Base-by-base conservation (phyloP, 2,888 invertebrate species). In the Limenitis arthemis region DNA sequence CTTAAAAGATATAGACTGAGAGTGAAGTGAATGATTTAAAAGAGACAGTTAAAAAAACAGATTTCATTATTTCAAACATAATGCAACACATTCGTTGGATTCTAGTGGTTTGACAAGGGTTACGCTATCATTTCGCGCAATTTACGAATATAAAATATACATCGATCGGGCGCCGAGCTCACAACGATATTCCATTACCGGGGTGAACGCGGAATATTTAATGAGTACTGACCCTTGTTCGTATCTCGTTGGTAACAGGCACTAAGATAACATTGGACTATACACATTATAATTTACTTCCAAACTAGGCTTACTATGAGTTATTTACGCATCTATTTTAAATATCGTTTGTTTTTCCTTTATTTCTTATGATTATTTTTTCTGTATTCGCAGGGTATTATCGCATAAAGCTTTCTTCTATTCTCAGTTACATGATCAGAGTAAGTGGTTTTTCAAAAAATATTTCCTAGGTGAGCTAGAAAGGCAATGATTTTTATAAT, bases 181-280 rank as follows among this genome's bases (percentile, higher is more conserved):
- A 81, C 84, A 82, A 63, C 80, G 77, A 75, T 83, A 80, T 84
- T 82, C 84, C 84, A 84, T 85, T 84, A 83, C 68, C 68, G 60
- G 70, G 70, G 70, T 66, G 74, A 69, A 62, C 69, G 69, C 64
- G 68, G 79, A 81, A 83, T 83, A 77, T 80, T 63, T 74, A 78
- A 82, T 79, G 78, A 77, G 68, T 53, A 53, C 64, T 74, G 76
- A 78, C 79, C 81, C 77, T 72, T 70, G 72, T 68, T 70, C 71
- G 51, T 51, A 56, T 53, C 59, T 52, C 47, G 41, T 50, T 49
- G 49, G 34, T 47, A 48, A 51, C 53, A 57, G 49, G 43, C 47
- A 69, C 68, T 69, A 68, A 69, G 68, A 61, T 65, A 67, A 67
- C 62, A 60, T 55, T 61, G 59, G 56, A 59, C 62, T 55, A 60